Evolutionary conservation across 1,140 invertebrate species (phyloP).

Genomic region (Drosophila pseudoananassae): DNA sequence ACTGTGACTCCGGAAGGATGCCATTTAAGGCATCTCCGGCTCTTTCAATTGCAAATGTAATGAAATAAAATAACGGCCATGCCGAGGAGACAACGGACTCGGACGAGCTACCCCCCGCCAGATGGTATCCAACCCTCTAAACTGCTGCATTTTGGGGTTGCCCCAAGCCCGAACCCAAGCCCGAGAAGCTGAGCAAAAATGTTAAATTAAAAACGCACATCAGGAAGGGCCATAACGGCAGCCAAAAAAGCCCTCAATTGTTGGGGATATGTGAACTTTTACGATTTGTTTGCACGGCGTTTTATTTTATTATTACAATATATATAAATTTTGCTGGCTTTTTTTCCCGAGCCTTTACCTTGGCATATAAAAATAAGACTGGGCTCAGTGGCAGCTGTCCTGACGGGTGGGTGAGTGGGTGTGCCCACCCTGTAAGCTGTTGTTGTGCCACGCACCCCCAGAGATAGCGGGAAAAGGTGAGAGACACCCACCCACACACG

Average conservation of each 20-base stretch:
- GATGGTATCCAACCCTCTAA: constrained; percentile 20
- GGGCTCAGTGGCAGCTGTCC: constrained; percentile 19
- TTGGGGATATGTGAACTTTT: constrained; percentile 56
- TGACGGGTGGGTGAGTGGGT: background rate
- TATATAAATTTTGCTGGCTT: constrained; percentile 36
- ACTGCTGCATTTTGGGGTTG: constrained; percentile 31
- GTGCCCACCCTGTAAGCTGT: background rate
- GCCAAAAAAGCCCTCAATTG: constrained; percentile 15
- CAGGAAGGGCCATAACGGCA: constrained; percentile 32
- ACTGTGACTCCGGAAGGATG: constrained; percentile 1
- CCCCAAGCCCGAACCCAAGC: constrained; percentile 4
- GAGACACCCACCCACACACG: constrained; percentile 9
- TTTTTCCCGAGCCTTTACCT: constrained; percentile 41
- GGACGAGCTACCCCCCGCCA: background rate
- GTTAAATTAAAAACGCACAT: constrained; percentile 52
- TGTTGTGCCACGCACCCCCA: constrained; percentile 13
- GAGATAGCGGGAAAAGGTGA: constrained; percentile 33
- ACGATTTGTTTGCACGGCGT: constrained; percentile 58
- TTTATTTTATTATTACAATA: constrained; percentile 67
- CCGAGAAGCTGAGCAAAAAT: constrained; percentile 9
- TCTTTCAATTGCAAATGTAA: constrained; percentile 37
- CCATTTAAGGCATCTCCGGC: constrained; percentile 8
- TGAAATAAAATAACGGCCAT: constrained; percentile 50
- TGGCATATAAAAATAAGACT: constrained; percentile 26
- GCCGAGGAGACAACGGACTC: constrained; percentile 8